Evolutionary conservation across 2,888 invertebrate species (phyloP).

Genomic region (Microctonus hyperodae): DNA sequence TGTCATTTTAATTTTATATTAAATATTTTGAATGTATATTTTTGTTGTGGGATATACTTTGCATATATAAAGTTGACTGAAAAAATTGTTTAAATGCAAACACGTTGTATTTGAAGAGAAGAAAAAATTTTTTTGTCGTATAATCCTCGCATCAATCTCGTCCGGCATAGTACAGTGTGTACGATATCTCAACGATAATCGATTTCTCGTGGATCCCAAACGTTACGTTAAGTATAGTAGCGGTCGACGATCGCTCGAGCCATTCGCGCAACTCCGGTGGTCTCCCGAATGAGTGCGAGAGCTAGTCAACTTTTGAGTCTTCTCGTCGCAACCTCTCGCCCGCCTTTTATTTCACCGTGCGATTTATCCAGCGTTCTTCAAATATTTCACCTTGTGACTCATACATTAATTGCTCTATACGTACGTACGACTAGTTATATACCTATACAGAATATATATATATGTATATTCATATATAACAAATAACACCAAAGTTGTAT

Average conservation of each 20-base stretch:
- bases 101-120: no score
- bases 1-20: neutral
- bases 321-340: conserved; percentile 15
- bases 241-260: conserved; percentile 9
- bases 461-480: neutral
- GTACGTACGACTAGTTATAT: neutral
- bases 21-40: neutral
- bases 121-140: neutral
- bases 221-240: conserved; percentile 5
- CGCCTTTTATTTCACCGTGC: conserved; percentile 42
- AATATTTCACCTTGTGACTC: conserved; percentile 40
- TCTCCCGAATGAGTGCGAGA: conserved; percentile 38
- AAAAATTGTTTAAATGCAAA: neutral
- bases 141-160: conserved; percentile 1
- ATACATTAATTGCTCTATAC: neutral
- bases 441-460: conserved; percentile 1
- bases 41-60: neutral
- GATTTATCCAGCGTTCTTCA: conserved; percentile 42
- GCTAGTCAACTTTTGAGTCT: conserved; percentile 27
- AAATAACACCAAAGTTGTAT: conserved; percentile 3
- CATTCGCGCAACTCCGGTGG: conserved; percentile 44
- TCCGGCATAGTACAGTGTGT: neutral
- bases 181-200: conserved; percentile 27
- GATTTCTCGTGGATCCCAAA: conserved; percentile 25
- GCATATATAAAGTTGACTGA: neutral